These are phyloP conservation scores for Valencia hispanica DNA, from an alignment of 2,797 vertebrate species.

Conservation along the genomic window DNA sequence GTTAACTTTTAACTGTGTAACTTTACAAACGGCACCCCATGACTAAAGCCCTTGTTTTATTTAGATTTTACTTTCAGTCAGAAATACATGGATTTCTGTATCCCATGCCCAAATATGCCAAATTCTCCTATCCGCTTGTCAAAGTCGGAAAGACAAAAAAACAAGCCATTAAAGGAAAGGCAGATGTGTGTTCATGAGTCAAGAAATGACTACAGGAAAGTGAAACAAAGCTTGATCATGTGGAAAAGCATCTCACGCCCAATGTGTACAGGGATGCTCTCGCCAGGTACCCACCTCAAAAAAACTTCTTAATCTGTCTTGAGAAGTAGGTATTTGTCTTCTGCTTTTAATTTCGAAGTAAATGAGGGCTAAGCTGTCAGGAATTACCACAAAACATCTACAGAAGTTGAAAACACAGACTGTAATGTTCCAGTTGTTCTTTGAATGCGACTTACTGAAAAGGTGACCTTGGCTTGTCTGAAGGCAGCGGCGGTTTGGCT, in stretches of 20 bases:
- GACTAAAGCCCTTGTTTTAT: too few species aligned
- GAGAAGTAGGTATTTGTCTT: neutral
- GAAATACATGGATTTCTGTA: too few species aligned
- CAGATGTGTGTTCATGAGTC: too few species aligned
- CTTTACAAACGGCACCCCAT: too few species aligned
- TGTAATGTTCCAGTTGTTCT: neutral
- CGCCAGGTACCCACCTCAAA: neutral
- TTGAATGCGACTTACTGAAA: slow-evolving; percentile 85
- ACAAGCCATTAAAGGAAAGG: too few species aligned
- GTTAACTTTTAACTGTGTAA: too few species aligned
- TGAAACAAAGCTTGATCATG: neutral
- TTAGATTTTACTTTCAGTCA: too few species aligned
- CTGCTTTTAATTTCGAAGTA: neutral
- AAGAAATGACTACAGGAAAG: too few species aligned
- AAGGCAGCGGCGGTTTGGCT: slow-evolving; percentile 60
- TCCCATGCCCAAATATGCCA: too few species aligned
- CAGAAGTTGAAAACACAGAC: neutral
- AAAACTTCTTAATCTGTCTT: neutral
- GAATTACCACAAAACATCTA: neutral
- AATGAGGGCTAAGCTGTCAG: neutral
- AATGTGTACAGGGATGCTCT: neutral
- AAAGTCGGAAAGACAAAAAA: too few species aligned
- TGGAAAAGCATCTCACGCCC: too few species aligned
- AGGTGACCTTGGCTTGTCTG: slow-evolving; percentile 56
- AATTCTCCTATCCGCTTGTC: too few species aligned